These are phyloP conservation scores for Microcebus griseorufus DNA, from an alignment of 2,113 vertebrate genomes.

Conservation along the genomic window DNA sequence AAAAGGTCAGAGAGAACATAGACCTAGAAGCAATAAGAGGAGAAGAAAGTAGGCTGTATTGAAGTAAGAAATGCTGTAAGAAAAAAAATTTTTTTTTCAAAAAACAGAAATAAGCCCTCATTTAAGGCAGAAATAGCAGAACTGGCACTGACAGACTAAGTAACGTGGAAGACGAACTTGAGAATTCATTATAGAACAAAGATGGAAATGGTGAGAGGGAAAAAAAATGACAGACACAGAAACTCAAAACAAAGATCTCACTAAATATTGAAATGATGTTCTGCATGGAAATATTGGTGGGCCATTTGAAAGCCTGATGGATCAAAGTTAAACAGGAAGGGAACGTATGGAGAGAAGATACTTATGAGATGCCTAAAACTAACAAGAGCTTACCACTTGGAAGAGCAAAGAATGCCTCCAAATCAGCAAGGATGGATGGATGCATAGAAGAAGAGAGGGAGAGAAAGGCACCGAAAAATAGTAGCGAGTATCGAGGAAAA, in stretches of 20 bases:
- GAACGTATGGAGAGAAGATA: not conserved
- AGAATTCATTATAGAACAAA: constrained; percentile 41
- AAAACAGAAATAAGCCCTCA: not conserved
- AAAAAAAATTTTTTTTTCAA: not conserved
- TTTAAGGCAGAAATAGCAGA: constrained; percentile 45
- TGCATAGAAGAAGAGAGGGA: not conserved
- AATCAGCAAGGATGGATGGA: not conserved
- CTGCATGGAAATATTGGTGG: not conserved
- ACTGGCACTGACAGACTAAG: not conserved
- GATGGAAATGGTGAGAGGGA: not conserved
- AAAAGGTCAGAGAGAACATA: not conserved
- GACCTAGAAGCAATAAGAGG: not conserved
- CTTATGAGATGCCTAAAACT: not conserved
- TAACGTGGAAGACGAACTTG: constrained; percentile 41
- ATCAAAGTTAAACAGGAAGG: not conserved
- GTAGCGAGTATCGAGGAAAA: not conserved
- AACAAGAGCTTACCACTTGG: not conserved
- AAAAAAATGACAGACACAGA: not conserved
- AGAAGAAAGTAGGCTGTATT: not conserved
- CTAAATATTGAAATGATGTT: not conserved
- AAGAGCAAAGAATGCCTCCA: not conserved
- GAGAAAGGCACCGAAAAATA: not conserved
- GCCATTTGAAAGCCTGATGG: not conserved
- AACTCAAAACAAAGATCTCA: not conserved
- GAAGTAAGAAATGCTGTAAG: not conserved